These are phyloP conservation scores for Psittacula cyanocephala DNA, from an alignment of 2,113 vertebrate genomes.

Conservation along the genomic window DNA sequence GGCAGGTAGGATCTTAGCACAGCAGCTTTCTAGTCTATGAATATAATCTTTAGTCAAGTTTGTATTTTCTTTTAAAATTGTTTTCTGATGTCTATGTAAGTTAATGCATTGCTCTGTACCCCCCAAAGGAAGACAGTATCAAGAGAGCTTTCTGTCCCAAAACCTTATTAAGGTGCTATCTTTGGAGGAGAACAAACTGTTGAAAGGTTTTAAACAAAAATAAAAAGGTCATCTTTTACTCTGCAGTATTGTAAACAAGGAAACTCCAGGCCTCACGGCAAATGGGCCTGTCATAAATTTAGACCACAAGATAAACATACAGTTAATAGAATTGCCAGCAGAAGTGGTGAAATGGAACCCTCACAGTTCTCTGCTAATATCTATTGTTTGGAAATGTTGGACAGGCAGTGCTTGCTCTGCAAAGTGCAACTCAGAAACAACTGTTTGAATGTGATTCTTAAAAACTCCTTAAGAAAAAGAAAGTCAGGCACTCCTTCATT, in stretches of 20 bases:
- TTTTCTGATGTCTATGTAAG: slow-evolving; percentile 20
- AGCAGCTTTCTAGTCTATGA: slow-evolving; percentile 41
- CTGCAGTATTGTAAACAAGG: slow-evolving; percentile 62
- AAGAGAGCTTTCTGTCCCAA: slow-evolving; percentile 13
- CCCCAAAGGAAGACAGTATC: slow-evolving; percentile 20
- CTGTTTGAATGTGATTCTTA: background rate
- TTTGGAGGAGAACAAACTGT: slow-evolving; percentile 69
- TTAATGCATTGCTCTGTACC: background rate
- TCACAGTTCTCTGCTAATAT: slow-evolving; percentile 11
- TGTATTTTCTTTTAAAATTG: slow-evolving; percentile 30
- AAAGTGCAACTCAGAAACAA: slow-evolving; percentile 33
- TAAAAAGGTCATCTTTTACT: slow-evolving; percentile 69
- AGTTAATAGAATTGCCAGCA: slow-evolving; percentile 43
- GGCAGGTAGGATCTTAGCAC: slow-evolving; percentile 49
- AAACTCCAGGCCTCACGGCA: slow-evolving; percentile 61
- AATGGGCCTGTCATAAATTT: slow-evolving; percentile 68
- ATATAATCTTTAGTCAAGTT: slow-evolving; percentile 57
- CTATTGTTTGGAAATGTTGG: slow-evolving; percentile 39
- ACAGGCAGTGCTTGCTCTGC: background rate
- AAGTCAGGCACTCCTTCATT: background rate
- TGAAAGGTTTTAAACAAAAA: slow-evolving; percentile 71
- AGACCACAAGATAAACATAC: slow-evolving; percentile 61
- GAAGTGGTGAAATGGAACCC: slow-evolving; percentile 42
- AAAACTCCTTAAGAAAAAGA: background rate
- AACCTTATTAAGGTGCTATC: slow-evolving; percentile 61